Evolutionary conservation across 2,113 vertebrate genomes (phyloP), one percentile per base, ranked within the genome.

Genomic region (Motacilla alba): DNA sequence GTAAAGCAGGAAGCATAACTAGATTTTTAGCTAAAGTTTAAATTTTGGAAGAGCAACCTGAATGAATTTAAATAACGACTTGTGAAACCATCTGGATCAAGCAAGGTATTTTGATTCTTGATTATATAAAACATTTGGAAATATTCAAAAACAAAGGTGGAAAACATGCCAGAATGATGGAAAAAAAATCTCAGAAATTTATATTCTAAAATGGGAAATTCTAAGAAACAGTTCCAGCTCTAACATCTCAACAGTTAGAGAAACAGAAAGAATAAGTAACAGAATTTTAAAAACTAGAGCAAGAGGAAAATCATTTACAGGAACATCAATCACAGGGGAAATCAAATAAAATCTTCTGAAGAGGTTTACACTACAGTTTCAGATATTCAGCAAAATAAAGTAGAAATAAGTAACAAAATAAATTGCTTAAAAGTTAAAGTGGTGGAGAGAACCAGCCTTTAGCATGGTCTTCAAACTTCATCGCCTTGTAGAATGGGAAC

Each of bases 401-500:
- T 20, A 73, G 13, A 84, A 84, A 59, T 30, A 55, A 64, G 13
- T 60, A 46, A n/a, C 3, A 81, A 37, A 62, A 53, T 9, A 31
- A 35, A 58, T 4, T 49, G 7, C 3, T 79, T 8, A 44, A 22
- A 52, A 62, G 20, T 58, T 75, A 26, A 63, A 62, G 1, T 59
- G 31, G 3, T 64, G 6, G 13, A 62, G 8, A 59, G 1, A 31
- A 43, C 17, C 10, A 73, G 9, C 4, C 2, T 55, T 55, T 47
- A 64, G 6, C 11, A 41, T 6, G 2, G 7, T 53, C 22, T 82
- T 87, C 17, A 60, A 60, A 64, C 4, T 35, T 31, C 0, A 19
- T 53, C 10, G n/a, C 12, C 10, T 10, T n/a, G 2, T n/a, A 30
- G 35, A 87, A 64, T 0, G 0, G 1, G 2, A 68, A 76, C 11